Evolutionary conservation across 2,888 invertebrate species (phyloP), one percentile per base, ranked within the genome.

Genomic region (Amphimallon solstitiale): DNA sequence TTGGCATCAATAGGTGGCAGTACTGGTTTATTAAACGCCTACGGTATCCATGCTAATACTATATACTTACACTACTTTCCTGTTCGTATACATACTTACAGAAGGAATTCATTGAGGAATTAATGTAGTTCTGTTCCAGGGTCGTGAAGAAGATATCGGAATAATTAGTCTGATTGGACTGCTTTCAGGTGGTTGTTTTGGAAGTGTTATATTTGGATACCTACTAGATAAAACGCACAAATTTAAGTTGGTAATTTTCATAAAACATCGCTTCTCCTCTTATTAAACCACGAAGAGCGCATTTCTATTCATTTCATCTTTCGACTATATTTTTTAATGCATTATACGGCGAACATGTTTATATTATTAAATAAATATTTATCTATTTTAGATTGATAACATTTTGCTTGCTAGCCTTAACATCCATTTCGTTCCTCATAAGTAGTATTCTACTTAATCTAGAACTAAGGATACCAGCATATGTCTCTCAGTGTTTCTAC

Each of bases 181-280:
- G 0, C 85, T 96, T 14, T 52, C 63, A 19, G 91, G 94, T 1
- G 98, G 98, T 19, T 94, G 97, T 89, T 77, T 90, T 7, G 97
- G 97, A 1, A 95, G 96, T 0, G 90, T 98, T 2, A 83, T 93
- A 1, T 93, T 94, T 74, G 98, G 98, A 5, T 84, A 94, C 62
- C 85, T 95, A 73, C 85, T 98, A 70, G 97, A 98, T 84, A 94
- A 91, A 84, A 95, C 95, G 0, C 95, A 95, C 79, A 89, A 87
- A 76, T 98, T 94, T 86, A 97, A 97, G 92, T 93, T 81, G 85
- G 15, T 6, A 38, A 12, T 89, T 85, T 51, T 6, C 7, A 34
- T 1, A 61, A 43, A 37, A 51, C 10, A 49, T 29, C 1, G 2
- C 9, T 29, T 29, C 9, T 29, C 29, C 9, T 7, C 5, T 3